Base-by-base conservation (phyloP, 2,113 vertebrate genomes). In the Hydropotes inermis region DNA sequence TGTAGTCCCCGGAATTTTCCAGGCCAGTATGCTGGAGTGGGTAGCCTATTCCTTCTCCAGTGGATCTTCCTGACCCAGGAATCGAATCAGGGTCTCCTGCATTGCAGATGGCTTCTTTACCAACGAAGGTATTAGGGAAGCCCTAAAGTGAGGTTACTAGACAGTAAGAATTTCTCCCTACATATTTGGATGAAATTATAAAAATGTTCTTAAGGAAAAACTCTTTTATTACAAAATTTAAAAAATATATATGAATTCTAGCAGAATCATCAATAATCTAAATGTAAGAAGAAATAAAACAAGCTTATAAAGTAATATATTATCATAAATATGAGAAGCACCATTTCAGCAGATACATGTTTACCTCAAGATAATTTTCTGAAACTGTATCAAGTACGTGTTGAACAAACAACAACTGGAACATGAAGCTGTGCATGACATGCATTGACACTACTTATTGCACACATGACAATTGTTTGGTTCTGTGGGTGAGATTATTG, bases 1-100 rank as follows among this genome's bases (percentile, higher is more conserved):
- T 36, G 21, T 4, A 70, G 10, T 23, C n/a, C 17, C 21, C 0
- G 0, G 19, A 36, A 21, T 70, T 70, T n/a, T 70, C n/a, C n/a
- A 70, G 64, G 64, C 2, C 64, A 36, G 9, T 6, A 23, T 70
- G 12, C n/a, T 36, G 64, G n/a, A 70, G n/a, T 36, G 21, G 5
- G 9, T 36, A 36, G 9, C 9, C 64, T 36, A 3, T 12, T n/a
- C 19, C 9, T 70, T 70, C 52, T 70, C 19, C 64, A 36, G n/a
- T 0, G 0, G n/a, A 12, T 36, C 9, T 36, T 70, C n/a, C n/a
- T 19, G 36, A 70, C 19, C 64, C 64, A 70, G 64, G 5, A 36
- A 70, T 12, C 0, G 0, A 70, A 70, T 36, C n/a, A 23, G 9
- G 19, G 64, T 70, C 64, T 70, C 8, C 64, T 67, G n/a, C 7